Evolutionary conservation across 1,140 invertebrate genomes (phyloP).

Genomic region (Bradysia coprophila): DNA sequence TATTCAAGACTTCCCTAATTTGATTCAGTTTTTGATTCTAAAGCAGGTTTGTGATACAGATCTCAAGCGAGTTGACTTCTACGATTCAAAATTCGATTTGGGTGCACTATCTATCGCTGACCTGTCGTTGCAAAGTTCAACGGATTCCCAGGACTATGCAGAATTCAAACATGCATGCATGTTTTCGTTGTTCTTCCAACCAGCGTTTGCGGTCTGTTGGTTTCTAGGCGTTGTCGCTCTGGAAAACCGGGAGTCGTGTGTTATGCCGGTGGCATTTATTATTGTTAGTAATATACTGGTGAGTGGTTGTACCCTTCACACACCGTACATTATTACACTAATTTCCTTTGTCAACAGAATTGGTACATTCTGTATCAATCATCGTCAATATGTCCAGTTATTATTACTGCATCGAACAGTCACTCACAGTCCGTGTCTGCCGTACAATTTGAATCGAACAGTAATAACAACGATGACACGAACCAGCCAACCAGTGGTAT

Average conservation of each 20-base stretch:
- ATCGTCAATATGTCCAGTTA: slow-evolving; percentile 3
- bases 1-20: not conserved
- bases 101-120: slow-evolving; percentile 20
- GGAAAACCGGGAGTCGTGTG: slow-evolving; percentile 40
- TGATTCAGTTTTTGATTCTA: not conserved
- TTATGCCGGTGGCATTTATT: slow-evolving; percentile 36
- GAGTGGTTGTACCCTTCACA: slow-evolving; percentile 9
- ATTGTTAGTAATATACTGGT: slow-evolving; percentile 32
- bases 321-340: not conserved
- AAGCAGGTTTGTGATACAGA: not conserved
- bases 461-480: slow-evolving; percentile 1
- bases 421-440: not conserved
- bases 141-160: slow-evolving; percentile 3
- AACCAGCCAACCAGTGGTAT: not conserved
- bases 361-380: slow-evolving; percentile 4
- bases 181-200: slow-evolving; percentile 33
- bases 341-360: slow-evolving; percentile 2
- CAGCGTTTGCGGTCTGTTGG: slow-evolving; percentile 42
- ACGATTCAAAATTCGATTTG: slow-evolving; percentile 8
- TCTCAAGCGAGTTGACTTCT: slow-evolving; percentile 1
- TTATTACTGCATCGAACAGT: not conserved
- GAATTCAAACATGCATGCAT: slow-evolving; percentile 5
- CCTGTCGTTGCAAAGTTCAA: slow-evolving; percentile 14
- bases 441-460: not conserved
- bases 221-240: slow-evolving; percentile 48